These are phyloP conservation scores for Nannobrachium achirus DNA, from an alignment of 2,113 vertebrate species.

Conservation along the genomic window DNA sequence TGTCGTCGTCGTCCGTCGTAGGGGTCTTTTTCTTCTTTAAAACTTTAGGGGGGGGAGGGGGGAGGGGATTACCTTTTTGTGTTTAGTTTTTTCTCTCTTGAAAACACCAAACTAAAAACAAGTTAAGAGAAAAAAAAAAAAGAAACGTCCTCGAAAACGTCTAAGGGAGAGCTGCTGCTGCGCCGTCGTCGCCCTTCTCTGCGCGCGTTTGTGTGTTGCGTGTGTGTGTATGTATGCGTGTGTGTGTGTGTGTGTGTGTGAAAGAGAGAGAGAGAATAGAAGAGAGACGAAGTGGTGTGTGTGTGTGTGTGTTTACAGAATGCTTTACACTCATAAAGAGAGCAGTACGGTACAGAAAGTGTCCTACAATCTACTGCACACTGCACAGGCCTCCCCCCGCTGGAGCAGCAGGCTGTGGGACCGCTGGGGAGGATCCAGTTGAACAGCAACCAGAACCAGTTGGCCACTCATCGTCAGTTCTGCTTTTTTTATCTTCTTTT, in stretches of 20 bases:
- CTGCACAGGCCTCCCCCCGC: constrained; percentile 95
- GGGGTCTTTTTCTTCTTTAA: constrained; percentile 99
- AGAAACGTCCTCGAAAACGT: constrained; percentile 88
- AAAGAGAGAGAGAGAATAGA: too few species aligned
- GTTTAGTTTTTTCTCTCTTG: constrained; percentile 82
- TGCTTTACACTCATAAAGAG: constrained; percentile 94
- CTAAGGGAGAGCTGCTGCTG: constrained; percentile 85
- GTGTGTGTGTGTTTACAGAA: too few species aligned
- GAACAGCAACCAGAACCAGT: constrained; percentile 89
- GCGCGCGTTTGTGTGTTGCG: constrained; percentile 82
- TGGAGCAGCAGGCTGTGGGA: constrained; percentile 86
- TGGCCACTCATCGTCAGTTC: constrained; percentile 82
- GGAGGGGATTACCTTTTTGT: constrained; percentile 82
- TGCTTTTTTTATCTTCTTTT: too few species aligned
- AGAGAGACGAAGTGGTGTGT: constrained; percentile 84
- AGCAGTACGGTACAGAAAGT: constrained; percentile 96
- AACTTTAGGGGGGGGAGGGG: constrained; percentile 92
- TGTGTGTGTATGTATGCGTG: constrained; percentile 86
- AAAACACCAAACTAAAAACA: constrained; percentile 98
- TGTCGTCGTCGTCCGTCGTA: constrained; percentile 61
- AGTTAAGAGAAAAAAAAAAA: too few species aligned
- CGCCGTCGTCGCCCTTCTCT: constrained; percentile 58
- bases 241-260: constrained; percentile 81
- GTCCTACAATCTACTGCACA: constrained; percentile 99
- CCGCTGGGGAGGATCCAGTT: constrained; percentile 84